Base-by-base conservation (phyloP, 2,113 vertebrate species). In the Craseonycteris thonglongyai region DNA sequence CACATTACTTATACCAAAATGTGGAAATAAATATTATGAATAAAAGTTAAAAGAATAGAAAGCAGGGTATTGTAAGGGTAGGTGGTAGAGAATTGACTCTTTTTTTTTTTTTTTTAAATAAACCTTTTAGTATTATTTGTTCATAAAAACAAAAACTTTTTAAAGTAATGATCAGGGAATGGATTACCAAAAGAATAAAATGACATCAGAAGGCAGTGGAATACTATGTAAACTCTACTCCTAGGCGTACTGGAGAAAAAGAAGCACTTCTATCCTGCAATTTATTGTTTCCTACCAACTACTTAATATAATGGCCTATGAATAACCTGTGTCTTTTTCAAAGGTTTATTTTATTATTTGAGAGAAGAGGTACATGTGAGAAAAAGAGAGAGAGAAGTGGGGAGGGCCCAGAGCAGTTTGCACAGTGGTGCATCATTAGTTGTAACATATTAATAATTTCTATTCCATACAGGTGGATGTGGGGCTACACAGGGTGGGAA, bases 111-210 rank as follows among this genome's bases (percentile, higher is more conserved):
- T 16, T 66, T n/a, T 54, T 26, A 4, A 88, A 89, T 35, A 85
- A 80, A 85, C 4, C 33, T 45, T 75, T 51, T 59, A 83, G n/a
- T 28, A 83, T 3, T 92, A 30, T 51, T 71, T 95, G 13, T 75
- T 65, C 63, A 89, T 61, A 68, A 68, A 91, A 92, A 65, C 35
- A 69, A 96, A 93, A 88, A 68, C 24, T 94, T 86, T 30, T 10
- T 14, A 68, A 96, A 95, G 33, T 72, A 93, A 88, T 71, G 38
- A 79, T 49, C n/a, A 90, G 45, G 33, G 54, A 42, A 80, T 49
- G 28, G 63, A 81, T 88, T 83, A 83, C 40, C 71, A 79, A 95
- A 96, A 93, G 21, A 93, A 54, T 66, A 78, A 90, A 90, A 88
- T 81, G 30, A 51, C 56, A 94, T 26, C 47, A 89, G 49, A 86